Conservation (phyloP, 2,113 vertebrate species). For the Mungos mungo region DNA sequence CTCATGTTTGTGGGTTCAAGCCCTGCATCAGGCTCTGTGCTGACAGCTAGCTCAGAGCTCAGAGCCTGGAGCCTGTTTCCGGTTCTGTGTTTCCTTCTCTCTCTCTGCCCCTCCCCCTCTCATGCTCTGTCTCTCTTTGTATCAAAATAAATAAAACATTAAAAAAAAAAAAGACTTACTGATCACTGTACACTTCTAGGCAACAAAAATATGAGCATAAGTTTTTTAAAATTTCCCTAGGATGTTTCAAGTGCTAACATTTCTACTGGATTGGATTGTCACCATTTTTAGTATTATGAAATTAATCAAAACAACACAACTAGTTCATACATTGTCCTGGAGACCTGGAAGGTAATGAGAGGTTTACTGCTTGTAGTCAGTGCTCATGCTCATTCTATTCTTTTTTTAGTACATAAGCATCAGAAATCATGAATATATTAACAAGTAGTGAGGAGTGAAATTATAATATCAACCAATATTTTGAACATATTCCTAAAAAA, state of each 20-base stretch:
- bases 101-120: no score
- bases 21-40: no score
- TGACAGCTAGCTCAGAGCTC: no score
- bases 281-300: not conserved
- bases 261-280: not conserved
- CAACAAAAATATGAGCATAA: not conserved
- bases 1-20: no score
- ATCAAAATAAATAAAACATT: no score
- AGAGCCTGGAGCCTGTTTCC: no score
- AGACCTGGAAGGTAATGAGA: not conserved
- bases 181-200: not conserved
- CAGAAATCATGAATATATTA: not conserved
- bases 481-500: not conserved
- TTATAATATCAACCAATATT: not conserved
- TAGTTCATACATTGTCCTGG: not conserved
- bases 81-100: no score
- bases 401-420: not conserved
- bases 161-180: not conserved
- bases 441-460: not conserved
- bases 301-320: not conserved
- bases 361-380: not conserved
- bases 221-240: not conserved
- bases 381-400: not conserved
- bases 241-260: constrained; percentile 14
- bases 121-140: no score